Base-by-base conservation (phyloP, 2,113 vertebrate species). In the Elephantulus edwardii region DNA sequence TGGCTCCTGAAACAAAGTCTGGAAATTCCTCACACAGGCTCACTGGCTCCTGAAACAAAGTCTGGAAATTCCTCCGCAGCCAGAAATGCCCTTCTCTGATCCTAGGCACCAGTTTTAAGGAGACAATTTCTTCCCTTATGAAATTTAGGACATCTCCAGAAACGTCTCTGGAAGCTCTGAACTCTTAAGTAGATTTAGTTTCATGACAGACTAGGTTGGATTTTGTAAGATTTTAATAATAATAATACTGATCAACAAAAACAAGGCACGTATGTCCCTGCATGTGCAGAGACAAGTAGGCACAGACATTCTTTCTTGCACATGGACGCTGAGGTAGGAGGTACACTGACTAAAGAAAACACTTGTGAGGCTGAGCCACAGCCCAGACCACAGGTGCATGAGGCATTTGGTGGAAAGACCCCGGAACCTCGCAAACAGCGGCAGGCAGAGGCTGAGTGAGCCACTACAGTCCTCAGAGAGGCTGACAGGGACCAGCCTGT, bases 321-420 rank as follows among this genome's bases (percentile, higher is more conserved):
- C 82, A 50, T 1, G n/a, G 54, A 68, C 46, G 64, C 89, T 92
- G 96, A 96, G 95, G 95, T 95, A 96, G 90, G 56, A 93, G 68
- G 42, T 68, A 52, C 40, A n/a, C 54, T n/a, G 62, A 50, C 60
- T 35, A 62, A 54, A 72, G 54, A 44, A 60, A 48, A 50, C 26
- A 81, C 54, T 91, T 44, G 16, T 3, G 0, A 1, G 62, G 40
- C 58, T 85, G 50, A n/a, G 52, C 50, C 75, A n/a, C 3, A 64
- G 84, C 70, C 56, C 77, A 84, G 68, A 60, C 60, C 79, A 46
- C 52, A 91, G 78, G 75, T n/a, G 88, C 90, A 54, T 17, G 72
- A 87, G 54, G 91, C 79, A 76, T 60, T 50, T 85, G 84, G 44
- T 52, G 40, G 46, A 56, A 81, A 82, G 54, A n/a, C 2, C n/a